A percentile compares a stretch with the other conserved stretches of the same genome.
Conservation (phyloP, 2,797 vertebrate genomes). For the Gymnothorax javanicus region DNA sequence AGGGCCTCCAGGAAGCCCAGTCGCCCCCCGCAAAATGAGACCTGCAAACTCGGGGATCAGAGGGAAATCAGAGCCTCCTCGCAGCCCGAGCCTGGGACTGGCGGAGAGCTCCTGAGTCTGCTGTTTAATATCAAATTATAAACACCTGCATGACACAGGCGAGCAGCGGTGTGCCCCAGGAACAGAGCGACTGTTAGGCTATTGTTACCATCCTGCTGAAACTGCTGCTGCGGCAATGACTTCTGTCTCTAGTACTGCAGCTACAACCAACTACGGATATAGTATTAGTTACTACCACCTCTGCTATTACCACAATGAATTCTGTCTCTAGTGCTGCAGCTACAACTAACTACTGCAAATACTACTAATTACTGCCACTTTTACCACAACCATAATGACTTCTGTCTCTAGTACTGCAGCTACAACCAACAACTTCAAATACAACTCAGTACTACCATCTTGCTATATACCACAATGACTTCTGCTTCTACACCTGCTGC, state of each 20-base stretch:
- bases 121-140: constrained; percentile 31
- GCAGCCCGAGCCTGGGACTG: constrained; percentile 26
- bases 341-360: no score
- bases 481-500: no score
- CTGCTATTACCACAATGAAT: not conserved
- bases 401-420: not conserved
- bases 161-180: not conserved
- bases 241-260: not conserved
- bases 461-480: not conserved
- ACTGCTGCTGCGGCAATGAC: not conserved
- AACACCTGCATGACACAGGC: constrained; percentile 34
- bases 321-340: no score
- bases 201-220: not conserved
- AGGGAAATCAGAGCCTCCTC: constrained; percentile 8
- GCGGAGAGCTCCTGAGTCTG: constrained; percentile 44
- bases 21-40: not conserved
- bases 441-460: not conserved
- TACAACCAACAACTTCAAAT: not conserved
- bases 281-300: no score
- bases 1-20: constrained; percentile 51
- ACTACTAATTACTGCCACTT: no score
- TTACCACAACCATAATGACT: not conserved
- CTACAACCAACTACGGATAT: no score
- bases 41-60: not conserved
- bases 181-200: not conserved